These are phyloP conservation scores for Nerophis ophidion DNA, from an alignment of 2,113 vertebrate genomes.

Conservation along the genomic window DNA sequence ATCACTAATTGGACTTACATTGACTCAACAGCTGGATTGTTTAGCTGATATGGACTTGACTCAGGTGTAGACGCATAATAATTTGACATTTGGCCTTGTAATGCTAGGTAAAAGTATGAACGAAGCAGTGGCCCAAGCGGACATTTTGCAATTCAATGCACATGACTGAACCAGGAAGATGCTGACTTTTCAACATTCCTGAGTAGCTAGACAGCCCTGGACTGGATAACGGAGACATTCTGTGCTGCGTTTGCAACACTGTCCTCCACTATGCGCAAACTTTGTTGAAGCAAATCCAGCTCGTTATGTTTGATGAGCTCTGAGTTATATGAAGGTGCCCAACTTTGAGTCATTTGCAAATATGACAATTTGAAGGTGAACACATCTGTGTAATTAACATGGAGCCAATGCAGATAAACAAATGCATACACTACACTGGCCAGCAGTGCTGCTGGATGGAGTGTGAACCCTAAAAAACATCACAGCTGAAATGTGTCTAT, in stretches of 20 bases:
- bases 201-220: slow-evolving; percentile 17
- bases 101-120: slow-evolving; percentile 23
- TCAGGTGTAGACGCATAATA: slow-evolving; percentile 13
- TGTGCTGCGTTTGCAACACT: slow-evolving; percentile 5
- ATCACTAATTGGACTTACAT: neutral
- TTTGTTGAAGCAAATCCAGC: neutral
- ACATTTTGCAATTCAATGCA: slow-evolving; percentile 34
- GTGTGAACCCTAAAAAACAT: slow-evolving; percentile 2
- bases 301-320: slow-evolving; percentile 1
- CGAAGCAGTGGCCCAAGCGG: slow-evolving; percentile 8
- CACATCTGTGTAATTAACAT: slow-evolving; percentile 9
- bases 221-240: neutral
- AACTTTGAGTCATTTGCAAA: neutral
- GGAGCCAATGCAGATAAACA: slow-evolving; percentile 16
- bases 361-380: slow-evolving; percentile 1
- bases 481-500: slow-evolving; percentile 26
- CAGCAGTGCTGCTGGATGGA: neutral
- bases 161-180: slow-evolving; percentile 23
- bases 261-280: neutral
- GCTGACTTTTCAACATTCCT: slow-evolving; percentile 36
- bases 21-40: slow-evolving; percentile 8
- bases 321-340: slow-evolving; percentile 12
- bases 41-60: slow-evolving; percentile 24
- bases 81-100: slow-evolving; percentile 13
- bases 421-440: neutral